A percentile compares a stretch with the other conserved stretches of the same genome.
phyloP scores from a whole-genome alignment of 1,140 invertebrate genomes.

The Drosophila saltans region DNA sequence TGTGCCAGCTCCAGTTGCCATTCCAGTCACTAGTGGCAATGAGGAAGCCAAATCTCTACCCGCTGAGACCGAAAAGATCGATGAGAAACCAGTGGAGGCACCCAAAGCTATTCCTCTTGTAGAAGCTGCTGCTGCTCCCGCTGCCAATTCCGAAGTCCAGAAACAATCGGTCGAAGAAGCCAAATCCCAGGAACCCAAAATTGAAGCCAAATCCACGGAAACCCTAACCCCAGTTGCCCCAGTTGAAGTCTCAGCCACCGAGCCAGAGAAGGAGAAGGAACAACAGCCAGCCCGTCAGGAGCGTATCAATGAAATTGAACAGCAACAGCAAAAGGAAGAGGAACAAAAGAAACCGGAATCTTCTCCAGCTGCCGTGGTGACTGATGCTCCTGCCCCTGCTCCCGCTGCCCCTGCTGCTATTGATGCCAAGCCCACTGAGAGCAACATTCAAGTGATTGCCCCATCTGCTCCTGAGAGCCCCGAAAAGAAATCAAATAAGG shows the following conservation, averaged over 20 bases:
- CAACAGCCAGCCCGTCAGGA: constrained; percentile 60
- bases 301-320: constrained; percentile 59
- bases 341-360: constrained; percentile 3
- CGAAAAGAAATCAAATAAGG: constrained; percentile 41
- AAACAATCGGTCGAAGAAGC: constrained; percentile 60
- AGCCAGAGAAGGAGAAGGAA: constrained; percentile 24
- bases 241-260: constrained; percentile 5
- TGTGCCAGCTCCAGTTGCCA: constrained; percentile 5
- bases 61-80: constrained; percentile 43
- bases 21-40: too few relatives aligned
- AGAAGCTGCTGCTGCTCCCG: constrained; percentile 47
- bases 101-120: constrained; percentile 54
- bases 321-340: constrained; percentile 47
- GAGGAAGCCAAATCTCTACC: constrained; percentile 32
- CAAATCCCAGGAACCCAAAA: constrained; percentile 45
- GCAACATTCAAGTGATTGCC: constrained; percentile 55
- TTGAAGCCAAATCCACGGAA: constrained; percentile 47
- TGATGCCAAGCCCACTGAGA: constrained; percentile 32
- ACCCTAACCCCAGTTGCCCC: constrained; percentile 7
- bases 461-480: constrained; percentile 15
- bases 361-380: constrained; percentile 9
- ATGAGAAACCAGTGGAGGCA: constrained; percentile 51
- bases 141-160: constrained; percentile 43
- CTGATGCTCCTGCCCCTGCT: constrained; percentile 15
- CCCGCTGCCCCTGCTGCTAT: constrained; percentile 19